Conservation (phyloP, 2,888 invertebrate species). For the Abscondita cerata region DNA sequence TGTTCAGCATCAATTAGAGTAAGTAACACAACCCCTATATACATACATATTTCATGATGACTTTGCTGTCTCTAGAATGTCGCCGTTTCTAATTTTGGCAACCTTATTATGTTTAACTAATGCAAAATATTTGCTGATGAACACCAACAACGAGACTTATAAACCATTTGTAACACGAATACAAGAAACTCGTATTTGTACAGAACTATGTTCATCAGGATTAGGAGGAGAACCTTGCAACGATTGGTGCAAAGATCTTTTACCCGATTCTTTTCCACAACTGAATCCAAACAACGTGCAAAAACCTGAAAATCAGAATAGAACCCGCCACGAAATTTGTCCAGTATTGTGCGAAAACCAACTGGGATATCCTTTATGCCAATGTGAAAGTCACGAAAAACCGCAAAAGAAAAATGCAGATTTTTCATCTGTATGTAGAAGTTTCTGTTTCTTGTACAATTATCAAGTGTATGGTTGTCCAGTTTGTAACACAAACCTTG, state of each 20-base stretch:
- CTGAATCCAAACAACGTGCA: slow-evolving; percentile 34
- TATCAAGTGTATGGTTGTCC: slow-evolving; percentile 54
- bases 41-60: too few relatives aligned
- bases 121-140: slow-evolving; percentile 40
- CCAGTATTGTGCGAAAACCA: slow-evolving; percentile 66
- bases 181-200: slow-evolving; percentile 55
- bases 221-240: slow-evolving; percentile 67
- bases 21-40: neutral
- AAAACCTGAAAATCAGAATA: slow-evolving; percentile 46
- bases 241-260: slow-evolving; percentile 60
- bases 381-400: slow-evolving; percentile 49
- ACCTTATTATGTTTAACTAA: slow-evolving; percentile 43
- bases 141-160: slow-evolving; percentile 44
- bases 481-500: slow-evolving; percentile 57
- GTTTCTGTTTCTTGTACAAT: slow-evolving; percentile 59
- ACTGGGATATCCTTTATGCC: slow-evolving; percentile 66
- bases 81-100: too few relatives aligned
- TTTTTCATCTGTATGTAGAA: slow-evolving; percentile 61
- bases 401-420: slow-evolving; percentile 42
- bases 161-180: slow-evolving; percentile 51
- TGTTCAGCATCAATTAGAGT: too few relatives aligned
- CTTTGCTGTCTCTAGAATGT: slow-evolving; percentile 24
- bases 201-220: slow-evolving; percentile 55
- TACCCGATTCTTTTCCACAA: slow-evolving; percentile 59
- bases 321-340: slow-evolving; percentile 63